Percentiles rank a stretch among this genome's conserved stretches.
phyloP scores from a whole-genome alignment of 2,797 vertebrate genomes.

The Saxicola maurus region DNA sequence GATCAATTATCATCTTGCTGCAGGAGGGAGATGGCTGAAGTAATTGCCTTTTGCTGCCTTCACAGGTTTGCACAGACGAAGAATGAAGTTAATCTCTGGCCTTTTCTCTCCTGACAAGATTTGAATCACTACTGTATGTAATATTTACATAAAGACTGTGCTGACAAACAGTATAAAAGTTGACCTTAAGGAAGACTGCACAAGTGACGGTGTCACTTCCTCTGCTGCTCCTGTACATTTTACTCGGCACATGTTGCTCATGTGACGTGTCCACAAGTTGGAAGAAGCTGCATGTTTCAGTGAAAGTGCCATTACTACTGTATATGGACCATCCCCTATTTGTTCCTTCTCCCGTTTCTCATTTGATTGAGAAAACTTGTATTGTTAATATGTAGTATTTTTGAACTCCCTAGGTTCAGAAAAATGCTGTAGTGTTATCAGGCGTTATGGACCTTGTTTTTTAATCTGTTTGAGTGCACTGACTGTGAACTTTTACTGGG shows the following conservation, averaged over 20 bases:
- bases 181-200: slow-evolving; percentile 64
- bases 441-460: slow-evolving; percentile 72
- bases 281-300: slow-evolving; percentile 86
- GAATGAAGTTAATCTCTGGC: slow-evolving; percentile 78
- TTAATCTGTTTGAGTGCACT: slow-evolving; percentile 72
- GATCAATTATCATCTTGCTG: background rate
- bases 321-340: slow-evolving; percentile 70
- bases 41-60: background rate
- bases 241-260: slow-evolving; percentile 82
- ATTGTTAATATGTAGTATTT: slow-evolving; percentile 68
- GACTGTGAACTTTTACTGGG: slow-evolving; percentile 73
- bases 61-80: slow-evolving; percentile 97
- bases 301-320: slow-evolving; percentile 82
- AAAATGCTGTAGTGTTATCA: slow-evolving; percentile 67
- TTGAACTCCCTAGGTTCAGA: slow-evolving; percentile 67
- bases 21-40: background rate
- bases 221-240: slow-evolving; percentile 81
- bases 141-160: slow-evolving; percentile 80
- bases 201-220: slow-evolving; percentile 72
- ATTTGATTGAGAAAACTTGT: slow-evolving; percentile 60
- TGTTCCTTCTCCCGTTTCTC: slow-evolving; percentile 60
- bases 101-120: slow-evolving; percentile 60
- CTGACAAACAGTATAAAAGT: slow-evolving; percentile 45
- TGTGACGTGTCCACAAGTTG: slow-evolving; percentile 79
- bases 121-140: slow-evolving; percentile 90